Evolutionary conservation across 2,888 invertebrate species (phyloP).

Genomic region (Podabrus alpinus): DNA sequence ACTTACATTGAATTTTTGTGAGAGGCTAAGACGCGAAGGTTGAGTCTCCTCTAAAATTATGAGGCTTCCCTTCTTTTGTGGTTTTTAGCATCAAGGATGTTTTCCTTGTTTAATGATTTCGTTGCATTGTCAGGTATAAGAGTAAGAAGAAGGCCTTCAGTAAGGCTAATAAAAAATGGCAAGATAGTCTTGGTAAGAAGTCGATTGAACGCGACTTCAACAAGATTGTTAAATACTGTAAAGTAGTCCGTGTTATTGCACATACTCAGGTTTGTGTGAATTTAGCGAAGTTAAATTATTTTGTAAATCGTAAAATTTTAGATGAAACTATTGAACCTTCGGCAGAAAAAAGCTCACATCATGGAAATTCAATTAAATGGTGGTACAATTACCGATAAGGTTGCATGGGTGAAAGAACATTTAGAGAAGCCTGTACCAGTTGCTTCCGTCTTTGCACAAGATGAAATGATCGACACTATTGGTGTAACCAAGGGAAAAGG

Average conservation of each 20-base stretch:
- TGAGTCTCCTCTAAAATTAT: constrained; percentile 74
- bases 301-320: neutral
- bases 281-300: neutral
- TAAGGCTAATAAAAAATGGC: constrained; percentile 98
- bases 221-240: constrained; percentile 98
- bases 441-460: constrained; percentile 88
- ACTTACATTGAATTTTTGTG: neutral
- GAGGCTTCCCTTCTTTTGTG: constrained; percentile 63
- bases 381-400: constrained; percentile 92
- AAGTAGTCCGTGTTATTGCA: constrained; percentile 92
- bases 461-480: constrained; percentile 99
- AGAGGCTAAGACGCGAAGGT: constrained; percentile 42
- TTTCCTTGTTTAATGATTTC: neutral
- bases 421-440: constrained; percentile 94
- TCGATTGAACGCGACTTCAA: constrained; percentile 95
- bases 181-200: constrained; percentile 94
- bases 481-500: constrained; percentile 99
- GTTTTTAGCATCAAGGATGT: neutral
- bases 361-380: constrained; percentile 99
- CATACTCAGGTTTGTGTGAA: constrained; percentile 78
- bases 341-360: constrained; percentile 99
- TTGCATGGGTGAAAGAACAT: constrained; percentile 95
- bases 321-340: constrained; percentile 95
- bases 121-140: constrained; percentile 87
- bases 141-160: constrained; percentile 99